phyloP scores from a whole-genome alignment of 1,140 invertebrate species.

The Lamellibrachia luymesi region DNA sequence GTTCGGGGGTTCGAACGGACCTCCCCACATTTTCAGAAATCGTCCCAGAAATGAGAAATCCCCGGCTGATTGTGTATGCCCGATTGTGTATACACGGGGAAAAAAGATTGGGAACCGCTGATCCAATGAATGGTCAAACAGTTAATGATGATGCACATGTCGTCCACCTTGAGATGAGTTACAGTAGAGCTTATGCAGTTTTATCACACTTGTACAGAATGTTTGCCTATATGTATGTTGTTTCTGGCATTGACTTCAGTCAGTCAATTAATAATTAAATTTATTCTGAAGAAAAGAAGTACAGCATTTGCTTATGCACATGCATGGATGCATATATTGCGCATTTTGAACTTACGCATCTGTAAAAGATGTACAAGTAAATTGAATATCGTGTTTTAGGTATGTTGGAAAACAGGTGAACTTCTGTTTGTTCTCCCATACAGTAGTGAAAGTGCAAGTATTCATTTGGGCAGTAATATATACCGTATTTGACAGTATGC shows the following conservation, averaged over 20 bases:
- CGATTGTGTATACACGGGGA: no score
- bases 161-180: neutral
- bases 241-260: no score
- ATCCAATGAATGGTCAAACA: no score
- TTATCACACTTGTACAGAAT: constrained; percentile 10
- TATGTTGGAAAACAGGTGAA: neutral
- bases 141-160: neutral
- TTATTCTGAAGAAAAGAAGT: neutral
- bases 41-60: no score
- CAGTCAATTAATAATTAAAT: constrained; percentile 9
- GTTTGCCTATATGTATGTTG: no score
- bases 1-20: no score
- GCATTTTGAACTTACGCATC: no score
- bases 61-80: no score
- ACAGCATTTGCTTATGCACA: neutral
- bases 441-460: neutral
- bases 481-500: no score
- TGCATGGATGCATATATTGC: no score
- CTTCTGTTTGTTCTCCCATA: neutral
- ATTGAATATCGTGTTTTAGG: neutral
- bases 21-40: no score
- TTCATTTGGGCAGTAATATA: neutral
- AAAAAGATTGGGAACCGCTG: no score
- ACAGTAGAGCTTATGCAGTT: neutral
- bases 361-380: neutral